phyloP scores from a whole-genome alignment of 2,113 vertebrate genomes.

The Nymphicus hollandicus region DNA sequence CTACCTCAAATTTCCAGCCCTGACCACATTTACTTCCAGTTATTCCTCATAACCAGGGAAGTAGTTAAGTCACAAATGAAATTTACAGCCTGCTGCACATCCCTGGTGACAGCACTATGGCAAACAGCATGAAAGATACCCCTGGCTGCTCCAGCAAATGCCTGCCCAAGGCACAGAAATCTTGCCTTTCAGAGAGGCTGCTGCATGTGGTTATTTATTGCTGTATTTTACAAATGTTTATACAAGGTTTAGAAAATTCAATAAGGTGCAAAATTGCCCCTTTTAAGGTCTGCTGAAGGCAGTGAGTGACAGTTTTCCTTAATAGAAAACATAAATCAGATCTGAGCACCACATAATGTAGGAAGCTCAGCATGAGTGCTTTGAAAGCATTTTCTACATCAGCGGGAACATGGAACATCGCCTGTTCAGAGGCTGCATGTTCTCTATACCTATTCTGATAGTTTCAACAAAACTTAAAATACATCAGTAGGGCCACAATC shows the following conservation, averaged over 20 bases:
- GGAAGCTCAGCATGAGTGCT: neutral
- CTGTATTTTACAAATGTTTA: slow-evolving; percentile 63
- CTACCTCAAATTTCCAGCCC: neutral
- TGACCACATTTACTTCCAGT: slow-evolving; percentile 2
- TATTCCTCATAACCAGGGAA: slow-evolving; percentile 21
- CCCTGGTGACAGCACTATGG: neutral
- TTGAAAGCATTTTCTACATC: slow-evolving; percentile 25
- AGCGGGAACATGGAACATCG: neutral
- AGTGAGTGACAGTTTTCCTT: slow-evolving; percentile 43
- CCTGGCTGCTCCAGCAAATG: neutral
- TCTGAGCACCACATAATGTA: neutral
- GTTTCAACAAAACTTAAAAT: neutral
- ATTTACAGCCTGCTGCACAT: neutral
- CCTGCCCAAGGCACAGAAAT: slow-evolving; percentile 29
- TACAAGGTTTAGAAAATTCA: slow-evolving; percentile 61
- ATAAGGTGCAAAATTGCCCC: slow-evolving; percentile 41
- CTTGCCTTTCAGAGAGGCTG: slow-evolving; percentile 5
- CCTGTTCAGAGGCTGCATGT: neutral
- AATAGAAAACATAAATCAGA: slow-evolving; percentile 52
- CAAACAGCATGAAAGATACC: slow-evolving; percentile 34
- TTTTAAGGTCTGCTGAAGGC: slow-evolving; percentile 32
- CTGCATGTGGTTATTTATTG: slow-evolving; percentile 31
- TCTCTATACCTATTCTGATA: neutral
- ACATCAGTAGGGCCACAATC: neutral
- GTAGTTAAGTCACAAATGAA: slow-evolving; percentile 44